phyloP scores from a whole-genome alignment of 1,140 invertebrate genomes.

The Diorhabda elongata region DNA sequence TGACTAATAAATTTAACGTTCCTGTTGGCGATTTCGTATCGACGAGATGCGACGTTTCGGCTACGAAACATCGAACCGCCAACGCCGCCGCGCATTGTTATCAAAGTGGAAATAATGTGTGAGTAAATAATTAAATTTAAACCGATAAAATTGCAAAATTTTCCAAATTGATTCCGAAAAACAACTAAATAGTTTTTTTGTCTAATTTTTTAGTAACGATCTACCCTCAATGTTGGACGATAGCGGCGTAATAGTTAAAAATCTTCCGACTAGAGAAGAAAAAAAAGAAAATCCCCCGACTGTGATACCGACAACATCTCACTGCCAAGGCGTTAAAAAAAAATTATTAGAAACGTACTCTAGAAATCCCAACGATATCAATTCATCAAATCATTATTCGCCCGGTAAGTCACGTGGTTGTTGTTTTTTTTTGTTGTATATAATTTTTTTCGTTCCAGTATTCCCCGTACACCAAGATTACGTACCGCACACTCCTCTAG shows the following conservation, averaged over 20 bases:
- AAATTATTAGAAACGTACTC: background rate
- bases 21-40: background rate
- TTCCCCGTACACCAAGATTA: background rate
- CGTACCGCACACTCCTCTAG: slow-evolving; percentile 1
- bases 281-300: slow-evolving; percentile 18
- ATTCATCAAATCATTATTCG: background rate
- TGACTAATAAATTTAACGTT: too few relatives aligned
- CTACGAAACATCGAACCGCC: background rate
- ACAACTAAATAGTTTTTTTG: background rate
- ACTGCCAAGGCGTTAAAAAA: slow-evolving; percentile 31
- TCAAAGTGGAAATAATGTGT: too few relatives aligned
- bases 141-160: too few relatives aligned
- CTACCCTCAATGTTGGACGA: slow-evolving; percentile 17
- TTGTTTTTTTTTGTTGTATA: background rate
- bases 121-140: too few relatives aligned
- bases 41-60: background rate
- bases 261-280: slow-evolving; percentile 8
- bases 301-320: slow-evolving; percentile 26
- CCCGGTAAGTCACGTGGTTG: background rate
- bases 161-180: background rate
- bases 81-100: background rate
- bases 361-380: background rate
- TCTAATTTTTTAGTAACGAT: background rate
- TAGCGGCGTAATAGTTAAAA: slow-evolving; percentile 27
- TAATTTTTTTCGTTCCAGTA: background rate